Evolutionary conservation across 2,797 vertebrate genomes (phyloP).

Genomic region (Hippopotamyrus pictus): DNA sequence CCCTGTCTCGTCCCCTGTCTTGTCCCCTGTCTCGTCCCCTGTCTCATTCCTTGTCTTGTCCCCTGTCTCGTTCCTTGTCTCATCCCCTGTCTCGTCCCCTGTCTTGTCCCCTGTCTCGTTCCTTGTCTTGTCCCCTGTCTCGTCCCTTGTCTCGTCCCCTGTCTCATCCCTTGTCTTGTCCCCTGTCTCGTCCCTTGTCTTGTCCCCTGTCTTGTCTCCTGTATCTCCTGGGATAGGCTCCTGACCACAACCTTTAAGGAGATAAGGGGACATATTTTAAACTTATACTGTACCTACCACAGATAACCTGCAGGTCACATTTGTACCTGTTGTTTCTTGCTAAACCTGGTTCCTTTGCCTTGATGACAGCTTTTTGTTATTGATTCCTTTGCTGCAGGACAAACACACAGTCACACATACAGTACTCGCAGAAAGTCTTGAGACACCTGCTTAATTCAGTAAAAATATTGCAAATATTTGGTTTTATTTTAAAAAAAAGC

Average conservation of each 20-base stretch:
- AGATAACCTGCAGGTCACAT: no score
- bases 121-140: no score
- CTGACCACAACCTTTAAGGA: background rate
- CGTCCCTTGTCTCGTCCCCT: no score
- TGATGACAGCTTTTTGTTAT: background rate
- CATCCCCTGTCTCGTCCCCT: background rate
- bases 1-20: background rate
- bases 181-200: no score
- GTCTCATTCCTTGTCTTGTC: accelerated
- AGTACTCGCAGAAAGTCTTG: background rate
- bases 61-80: background rate
- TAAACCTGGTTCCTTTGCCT: background rate
- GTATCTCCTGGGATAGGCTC: background rate
- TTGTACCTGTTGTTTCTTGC: background rate
- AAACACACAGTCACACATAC: background rate
- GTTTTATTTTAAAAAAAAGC: background rate
- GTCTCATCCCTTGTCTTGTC: no score
- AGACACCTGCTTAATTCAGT: background rate
- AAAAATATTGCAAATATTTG: background rate
- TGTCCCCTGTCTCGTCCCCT: background rate
- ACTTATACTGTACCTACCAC: background rate
- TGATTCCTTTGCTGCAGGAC: background rate
- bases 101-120: no score
- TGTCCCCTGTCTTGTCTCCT: background rate
- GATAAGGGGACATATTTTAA: background rate